Evolutionary conservation across 1,140 invertebrate species (phyloP).

Genomic region (Psix sp.): DNA sequence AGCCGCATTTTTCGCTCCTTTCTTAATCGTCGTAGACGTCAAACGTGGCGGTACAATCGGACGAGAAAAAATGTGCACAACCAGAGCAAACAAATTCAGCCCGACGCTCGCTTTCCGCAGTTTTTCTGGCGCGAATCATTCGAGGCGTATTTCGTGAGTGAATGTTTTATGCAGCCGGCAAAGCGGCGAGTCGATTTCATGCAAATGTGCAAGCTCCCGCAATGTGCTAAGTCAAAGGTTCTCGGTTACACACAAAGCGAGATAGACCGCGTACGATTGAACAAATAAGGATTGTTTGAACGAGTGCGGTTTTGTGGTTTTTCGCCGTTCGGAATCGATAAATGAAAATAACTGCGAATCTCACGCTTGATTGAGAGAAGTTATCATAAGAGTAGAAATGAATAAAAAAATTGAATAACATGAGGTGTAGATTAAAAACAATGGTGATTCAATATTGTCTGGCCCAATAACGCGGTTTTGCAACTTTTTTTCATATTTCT

Average conservation of each 20-base stretch:
- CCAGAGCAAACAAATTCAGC: neutral
- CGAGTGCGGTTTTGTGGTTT: constrained; percentile 36
- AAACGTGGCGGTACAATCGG: neutral
- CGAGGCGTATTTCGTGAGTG: constrained; percentile 28
- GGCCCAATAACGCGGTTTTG: constrained; percentile 19
- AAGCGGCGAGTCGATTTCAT: constrained; percentile 40
- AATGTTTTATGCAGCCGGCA: constrained; percentile 33
- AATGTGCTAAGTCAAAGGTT: constrained; percentile 51
- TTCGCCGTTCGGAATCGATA: neutral
- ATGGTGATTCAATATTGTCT: constrained; percentile 11
- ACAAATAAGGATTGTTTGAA: constrained; percentile 44
- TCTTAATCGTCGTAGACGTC: constrained; percentile 17
- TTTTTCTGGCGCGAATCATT: constrained; percentile 16
- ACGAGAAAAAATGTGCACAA: neutral
- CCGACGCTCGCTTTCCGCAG: neutral
- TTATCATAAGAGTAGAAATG: constrained; percentile 36
- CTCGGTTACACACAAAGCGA: constrained; percentile 44
- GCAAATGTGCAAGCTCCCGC: constrained; percentile 35
- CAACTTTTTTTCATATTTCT: neutral
- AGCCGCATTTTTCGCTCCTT: constrained; percentile 53
- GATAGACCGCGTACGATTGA: constrained; percentile 27
- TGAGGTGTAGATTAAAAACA: constrained; percentile 42
- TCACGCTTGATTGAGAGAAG: constrained; percentile 32
- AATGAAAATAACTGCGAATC: constrained; percentile 38
- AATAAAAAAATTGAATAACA: constrained; percentile 36